Conservation (phyloP, 2,888 invertebrate genomes). For the Luperina nickerlii region DNA sequence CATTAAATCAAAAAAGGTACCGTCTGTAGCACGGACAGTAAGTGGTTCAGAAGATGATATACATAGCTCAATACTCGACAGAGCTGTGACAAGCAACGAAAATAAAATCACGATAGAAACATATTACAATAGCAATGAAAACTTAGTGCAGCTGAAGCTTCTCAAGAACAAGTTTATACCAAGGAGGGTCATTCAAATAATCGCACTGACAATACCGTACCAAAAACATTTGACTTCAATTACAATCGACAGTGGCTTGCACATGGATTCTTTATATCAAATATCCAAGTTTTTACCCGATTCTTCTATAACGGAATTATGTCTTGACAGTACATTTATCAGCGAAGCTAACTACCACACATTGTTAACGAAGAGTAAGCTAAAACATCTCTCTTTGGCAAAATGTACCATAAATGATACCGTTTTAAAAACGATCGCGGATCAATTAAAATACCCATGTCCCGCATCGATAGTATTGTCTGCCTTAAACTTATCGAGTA, state of each 20-base stretch:
- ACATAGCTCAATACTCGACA: background rate
- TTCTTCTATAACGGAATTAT: constrained; percentile 76
- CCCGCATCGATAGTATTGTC: constrained; percentile 73
- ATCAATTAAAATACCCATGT: constrained; percentile 64
- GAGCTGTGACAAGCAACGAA: rapidly evolving
- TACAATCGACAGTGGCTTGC: constrained; percentile 72
- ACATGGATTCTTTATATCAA: constrained; percentile 71
- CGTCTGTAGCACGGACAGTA: no score
- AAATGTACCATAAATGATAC: constrained; percentile 78
- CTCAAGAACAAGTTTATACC: constrained; percentile 72
- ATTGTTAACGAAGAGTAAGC: constrained; percentile 66
- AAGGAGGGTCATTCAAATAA: constrained; percentile 70
- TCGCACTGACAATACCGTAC: constrained; percentile 73
- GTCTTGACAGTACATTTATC: constrained; percentile 73
- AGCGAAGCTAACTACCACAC: constrained; percentile 74
- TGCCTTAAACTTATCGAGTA: constrained; percentile 77
- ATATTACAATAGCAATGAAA: constrained; percentile 67
- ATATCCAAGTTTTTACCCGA: constrained; percentile 71
- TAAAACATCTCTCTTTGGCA: constrained; percentile 76
- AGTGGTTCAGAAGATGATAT: no score
- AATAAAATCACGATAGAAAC: constrained; percentile 57
- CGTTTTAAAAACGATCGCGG: constrained; percentile 70
- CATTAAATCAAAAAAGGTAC: no score
- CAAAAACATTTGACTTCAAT: constrained; percentile 69
- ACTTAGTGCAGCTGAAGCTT: constrained; percentile 74